phyloP scores from a whole-genome alignment of 1,140 invertebrate species.

The Chelonus insularis region DNA sequence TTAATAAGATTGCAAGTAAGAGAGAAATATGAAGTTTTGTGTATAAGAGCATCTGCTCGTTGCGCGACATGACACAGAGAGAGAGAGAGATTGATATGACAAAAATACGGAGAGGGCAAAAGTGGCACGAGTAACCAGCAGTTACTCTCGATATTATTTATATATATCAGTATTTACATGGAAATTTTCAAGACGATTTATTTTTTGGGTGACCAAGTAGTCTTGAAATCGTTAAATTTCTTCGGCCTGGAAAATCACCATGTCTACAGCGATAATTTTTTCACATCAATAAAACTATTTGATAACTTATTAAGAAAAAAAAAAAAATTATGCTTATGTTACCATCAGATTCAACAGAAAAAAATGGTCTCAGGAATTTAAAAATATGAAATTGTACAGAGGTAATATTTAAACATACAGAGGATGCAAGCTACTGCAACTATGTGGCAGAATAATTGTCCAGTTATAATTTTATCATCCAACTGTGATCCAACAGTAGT shows the following conservation, averaged over 20 bases:
- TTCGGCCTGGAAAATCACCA: constrained; percentile 26
- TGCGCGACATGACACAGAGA: not conserved
- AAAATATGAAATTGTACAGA: constrained; percentile 24
- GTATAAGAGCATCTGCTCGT: too few relatives aligned
- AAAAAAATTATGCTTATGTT: constrained; percentile 27
- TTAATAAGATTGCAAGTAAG: too few relatives aligned
- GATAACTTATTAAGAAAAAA: constrained; percentile 20
- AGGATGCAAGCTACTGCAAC: constrained; percentile 9
- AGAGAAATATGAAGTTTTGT: too few relatives aligned
- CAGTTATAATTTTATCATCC: constrained; percentile 18
- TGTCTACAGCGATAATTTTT: constrained; percentile 33
- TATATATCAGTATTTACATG: constrained; percentile 3
- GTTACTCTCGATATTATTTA: not conserved
- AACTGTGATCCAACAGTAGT: constrained; percentile 13
- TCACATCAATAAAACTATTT: constrained; percentile 29
- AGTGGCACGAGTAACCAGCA: not conserved
- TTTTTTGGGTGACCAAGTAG: too few relatives aligned
- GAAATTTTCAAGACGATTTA: constrained; percentile 8
- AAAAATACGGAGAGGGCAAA: not conserved
- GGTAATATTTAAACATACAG: constrained; percentile 18
- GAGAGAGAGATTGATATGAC: not conserved
- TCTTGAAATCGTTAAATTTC: constrained; percentile 22
- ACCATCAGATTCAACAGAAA: constrained; percentile 26
- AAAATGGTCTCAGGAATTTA: constrained; percentile 24
- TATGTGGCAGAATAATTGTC: constrained; percentile 28